A percentile compares a stretch with the other conserved stretches of the same genome.
These are phyloP conservation scores for Gouania willdenowi DNA, from an alignment of 2,797 vertebrate species.

Conservation along the genomic window DNA sequence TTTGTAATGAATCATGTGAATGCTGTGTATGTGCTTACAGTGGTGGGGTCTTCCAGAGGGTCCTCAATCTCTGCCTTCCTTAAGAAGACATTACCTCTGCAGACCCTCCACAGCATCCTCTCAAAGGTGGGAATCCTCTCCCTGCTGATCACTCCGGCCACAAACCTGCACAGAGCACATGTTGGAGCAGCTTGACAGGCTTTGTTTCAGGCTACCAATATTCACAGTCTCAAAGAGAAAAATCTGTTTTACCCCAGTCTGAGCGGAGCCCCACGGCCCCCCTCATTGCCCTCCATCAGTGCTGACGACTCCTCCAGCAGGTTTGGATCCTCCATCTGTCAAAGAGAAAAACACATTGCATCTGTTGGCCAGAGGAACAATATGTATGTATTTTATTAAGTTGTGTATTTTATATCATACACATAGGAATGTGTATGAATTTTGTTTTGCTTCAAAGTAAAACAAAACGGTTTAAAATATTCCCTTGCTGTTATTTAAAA, in stretches of 20 bases:
- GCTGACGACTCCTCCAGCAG: slow-evolving; percentile 95
- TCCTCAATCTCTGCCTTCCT: slow-evolving; percentile 95
- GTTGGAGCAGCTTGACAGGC: too few species aligned
- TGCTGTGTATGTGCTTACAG: too few species aligned
- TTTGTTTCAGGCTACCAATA: not conserved
- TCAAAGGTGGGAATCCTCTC: slow-evolving; percentile 95
- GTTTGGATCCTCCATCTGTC: slow-evolving; percentile 98
- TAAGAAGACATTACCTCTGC: slow-evolving; percentile 94
- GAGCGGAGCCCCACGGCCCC: slow-evolving; percentile 90
- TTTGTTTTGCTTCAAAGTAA: too few species aligned
- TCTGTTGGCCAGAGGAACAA: too few species aligned
- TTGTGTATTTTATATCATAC: too few species aligned
- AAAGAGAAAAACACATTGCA: slow-evolving; percentile 52
- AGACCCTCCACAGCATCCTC: slow-evolving; percentile 97
- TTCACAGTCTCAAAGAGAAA: too few species aligned
- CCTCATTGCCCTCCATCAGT: slow-evolving; percentile 91
- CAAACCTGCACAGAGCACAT: slow-evolving; percentile 86
- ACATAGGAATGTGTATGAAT: too few species aligned
- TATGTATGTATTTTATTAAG: too few species aligned
- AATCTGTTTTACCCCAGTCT: slow-evolving; percentile 82
- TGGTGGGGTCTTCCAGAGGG: slow-evolving; percentile 92
- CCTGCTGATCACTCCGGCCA: slow-evolving; percentile 93
- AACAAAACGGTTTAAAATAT: too few species aligned
- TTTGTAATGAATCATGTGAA: too few species aligned
- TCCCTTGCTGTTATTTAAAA: too few species aligned